phyloP scores from a whole-genome alignment of 1,140 invertebrate species.

The Nixonia krombeini region DNA sequence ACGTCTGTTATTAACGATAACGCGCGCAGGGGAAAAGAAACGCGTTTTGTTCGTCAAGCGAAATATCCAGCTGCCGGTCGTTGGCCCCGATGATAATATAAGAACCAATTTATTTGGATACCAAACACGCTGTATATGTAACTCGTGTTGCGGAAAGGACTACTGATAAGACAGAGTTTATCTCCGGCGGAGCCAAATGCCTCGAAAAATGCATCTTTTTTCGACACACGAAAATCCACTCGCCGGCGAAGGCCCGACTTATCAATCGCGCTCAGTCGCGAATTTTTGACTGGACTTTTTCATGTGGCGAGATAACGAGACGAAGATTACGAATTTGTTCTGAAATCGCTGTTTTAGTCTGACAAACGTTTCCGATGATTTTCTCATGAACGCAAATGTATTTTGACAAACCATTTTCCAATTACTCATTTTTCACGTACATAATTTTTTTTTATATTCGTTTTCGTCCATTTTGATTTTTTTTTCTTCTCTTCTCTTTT shows the following conservation, averaged over 20 bases:
- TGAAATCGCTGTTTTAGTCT: too few species aligned
- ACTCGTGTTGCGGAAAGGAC: conserved; percentile 1
- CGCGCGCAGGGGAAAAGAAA: too few species aligned
- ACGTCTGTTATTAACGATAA: background rate
- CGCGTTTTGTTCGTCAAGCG: background rate
- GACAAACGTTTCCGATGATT: too few species aligned
- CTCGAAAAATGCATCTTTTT: background rate
- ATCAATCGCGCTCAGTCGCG: background rate
- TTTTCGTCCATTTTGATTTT: too few species aligned
- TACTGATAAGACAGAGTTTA: background rate
- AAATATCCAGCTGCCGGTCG: background rate
- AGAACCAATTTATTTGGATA: background rate
- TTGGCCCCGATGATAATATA: background rate
- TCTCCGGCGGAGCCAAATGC: background rate
- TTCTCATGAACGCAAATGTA: too few species aligned
- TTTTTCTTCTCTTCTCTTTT: too few species aligned
- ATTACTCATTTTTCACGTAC: background rate
- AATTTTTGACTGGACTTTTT: background rate
- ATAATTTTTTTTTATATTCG: too few species aligned
- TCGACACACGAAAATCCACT: background rate
- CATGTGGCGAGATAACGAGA: too few species aligned
- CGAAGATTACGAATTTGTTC: too few species aligned
- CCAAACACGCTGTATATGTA: background rate
- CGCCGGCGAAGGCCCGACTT: background rate
- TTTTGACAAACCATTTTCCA: background rate